Percentiles rank a stretch among this genome's conserved stretches.
These are phyloP conservation scores for Cheilosia vulpina DNA, from an alignment of 2,888 invertebrate genomes.

Conservation along the genomic window DNA sequence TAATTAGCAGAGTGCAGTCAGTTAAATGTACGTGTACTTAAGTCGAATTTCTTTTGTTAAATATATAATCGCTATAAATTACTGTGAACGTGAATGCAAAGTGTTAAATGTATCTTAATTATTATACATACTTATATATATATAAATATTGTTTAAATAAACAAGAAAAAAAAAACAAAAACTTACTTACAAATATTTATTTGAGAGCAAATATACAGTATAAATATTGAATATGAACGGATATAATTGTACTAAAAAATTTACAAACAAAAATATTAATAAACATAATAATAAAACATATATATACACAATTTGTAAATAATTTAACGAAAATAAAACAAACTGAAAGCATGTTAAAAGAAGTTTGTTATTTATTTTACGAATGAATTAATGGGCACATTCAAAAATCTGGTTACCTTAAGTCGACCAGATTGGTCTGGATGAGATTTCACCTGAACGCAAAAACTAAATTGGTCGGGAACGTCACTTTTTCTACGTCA, in stretches of 20 bases:
- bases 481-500: no score
- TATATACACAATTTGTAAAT: conserved; percentile 65
- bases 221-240: conserved; percentile 15
- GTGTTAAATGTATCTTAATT: conserved; percentile 65
- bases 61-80: conserved; percentile 7
- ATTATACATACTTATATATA: conserved; percentile 48
- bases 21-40: conserved; percentile 43
- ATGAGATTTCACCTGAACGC: no score
- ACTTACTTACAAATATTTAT: conserved; percentile 56
- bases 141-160: conserved; percentile 43
- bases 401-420: no score
- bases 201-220: conserved; percentile 62
- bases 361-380: neutral
- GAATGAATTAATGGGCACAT: no score
- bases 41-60: conserved; percentile 35
- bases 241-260: conserved; percentile 40
- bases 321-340: conserved; percentile 55
- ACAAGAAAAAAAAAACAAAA: neutral
- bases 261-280: conserved; percentile 28
- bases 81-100: conserved; percentile 54
- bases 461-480: no score
- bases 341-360: neutral
- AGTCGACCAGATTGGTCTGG: no score
- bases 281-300: conserved; percentile 5
- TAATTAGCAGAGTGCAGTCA: conserved; percentile 43